Evolutionary conservation across 2,113 vertebrate genomes (phyloP), one percentile per base, ranked within the genome.

Genomic region (Tympanuchus pallidicinctus): DNA sequence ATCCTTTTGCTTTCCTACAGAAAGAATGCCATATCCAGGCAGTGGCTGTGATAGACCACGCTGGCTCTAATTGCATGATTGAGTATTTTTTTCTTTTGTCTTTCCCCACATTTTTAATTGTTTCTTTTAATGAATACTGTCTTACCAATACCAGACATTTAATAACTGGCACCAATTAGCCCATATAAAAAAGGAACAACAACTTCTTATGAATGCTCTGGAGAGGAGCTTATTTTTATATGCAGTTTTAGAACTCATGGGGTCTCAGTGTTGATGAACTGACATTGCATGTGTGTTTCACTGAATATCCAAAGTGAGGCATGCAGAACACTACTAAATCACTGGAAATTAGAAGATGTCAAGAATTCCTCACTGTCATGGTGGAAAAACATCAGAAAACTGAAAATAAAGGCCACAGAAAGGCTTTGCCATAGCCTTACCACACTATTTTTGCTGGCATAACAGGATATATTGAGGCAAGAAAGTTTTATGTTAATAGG

Each of bases 151-250:
- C 7, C 13, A 60, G 81, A 76, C 34, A 45, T 91, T 38, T 50
- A 90, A 77, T 88, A 93, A 67, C 75, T 94, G 91, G 72, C 72
- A 91, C 91, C 82, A 80, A 67, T 82, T 67, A 93, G 64, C 21
- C 67, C 59, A 13, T 5, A 34, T n/a, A 48, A 82, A 63, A 70
- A 79, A 90, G 63, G 72, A 88, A 76, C 40, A 82, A 82, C 89
- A 38, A 7, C 25, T 54, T 57, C 57, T 59, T 36, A 22, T 8
- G 14, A 71, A 40, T 42, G 69, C 75, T 22, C 54, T 69, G 36
- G 65, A 83, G 79, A 73, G 43, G 42, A 78, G 57, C 61, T 90
- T 81, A 63, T 76, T 84, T 36, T 73, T 80, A 66, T 57, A 32
- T 50, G 87, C 73, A 42, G n/a, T 69, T 93, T 91, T 50, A 75